Evolutionary conservation across 2,888 invertebrate species (phyloP), one percentile per base, ranked within the genome.

Genomic region (Microplitis manilae): DNA sequence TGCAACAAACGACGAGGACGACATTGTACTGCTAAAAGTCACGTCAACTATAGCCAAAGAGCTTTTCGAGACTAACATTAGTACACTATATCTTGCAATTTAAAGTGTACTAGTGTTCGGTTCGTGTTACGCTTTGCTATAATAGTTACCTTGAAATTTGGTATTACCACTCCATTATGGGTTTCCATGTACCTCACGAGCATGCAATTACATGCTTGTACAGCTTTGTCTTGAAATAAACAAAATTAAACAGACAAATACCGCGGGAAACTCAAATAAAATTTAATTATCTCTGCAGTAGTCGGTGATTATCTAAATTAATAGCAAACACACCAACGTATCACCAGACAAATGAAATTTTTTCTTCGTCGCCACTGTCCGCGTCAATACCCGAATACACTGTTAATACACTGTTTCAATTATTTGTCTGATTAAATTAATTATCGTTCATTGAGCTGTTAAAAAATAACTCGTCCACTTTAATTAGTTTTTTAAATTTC

Each of bases 131-230:
- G n/a, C 30, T 50, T 15, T 67, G n/a, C 30, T 50, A 17, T 67
- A 38, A 67, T 65, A 41, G 65, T 73, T 20, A 15, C 72, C 68
- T 64, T 79, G 77, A 77, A 79, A 79, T 77, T 77, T 73, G 77
- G 70, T 75, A 79, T 79, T 75, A 79, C 72, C 72, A 20, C 65
- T 65, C 73, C 75, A 79, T 79, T 79, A 75, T 72, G 67, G 75
- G 68, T 75, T 73, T 75, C 75, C 60, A 77, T 77, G 71, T 73
- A 41, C 61, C 70, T n/a, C 62, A 65, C 40, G 62, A 67, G 50
- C 69, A 62, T 73, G 74, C 77, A 79, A 79, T 79, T 77, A 73
- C 75, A 77, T 69, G 75, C 75, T 71, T 30, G 30, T 30, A 30
- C 30, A 62, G 17, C 67, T 59, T 62, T 73, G n/a, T 68, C 39